These are phyloP conservation scores for Acanthochromis polyacanthus DNA, from an alignment of 2,113 vertebrate genomes.

Conservation along the genomic window DNA sequence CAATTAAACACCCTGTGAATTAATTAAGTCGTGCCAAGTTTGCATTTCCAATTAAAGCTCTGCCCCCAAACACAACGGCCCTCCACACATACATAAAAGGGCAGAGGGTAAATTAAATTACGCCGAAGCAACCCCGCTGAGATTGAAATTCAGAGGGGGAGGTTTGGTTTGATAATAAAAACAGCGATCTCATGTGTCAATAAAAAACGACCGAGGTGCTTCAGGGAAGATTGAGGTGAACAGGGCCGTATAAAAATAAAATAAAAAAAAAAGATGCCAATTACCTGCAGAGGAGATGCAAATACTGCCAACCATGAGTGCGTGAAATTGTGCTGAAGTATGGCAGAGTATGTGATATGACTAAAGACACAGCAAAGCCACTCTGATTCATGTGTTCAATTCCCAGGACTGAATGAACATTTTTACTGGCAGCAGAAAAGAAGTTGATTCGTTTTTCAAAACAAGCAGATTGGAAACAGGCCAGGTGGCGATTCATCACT, in stretches of 20 bases:
- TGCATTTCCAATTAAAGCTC: constrained; percentile 71
- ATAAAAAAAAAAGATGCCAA: constrained; percentile 30
- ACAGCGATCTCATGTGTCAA: constrained; percentile 31
- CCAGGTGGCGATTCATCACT: background rate
- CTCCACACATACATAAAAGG: constrained; percentile 40
- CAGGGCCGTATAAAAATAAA: background rate
- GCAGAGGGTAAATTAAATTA: constrained; percentile 64
- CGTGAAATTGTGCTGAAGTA: constrained; percentile 29
- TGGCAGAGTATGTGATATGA: background rate
- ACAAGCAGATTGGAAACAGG: constrained; percentile 1
- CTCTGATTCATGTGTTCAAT: constrained; percentile 23
- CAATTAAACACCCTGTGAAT: constrained; percentile 67
- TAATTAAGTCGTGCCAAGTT: constrained; percentile 66
- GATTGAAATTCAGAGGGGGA: constrained; percentile 51
- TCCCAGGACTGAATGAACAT: background rate
- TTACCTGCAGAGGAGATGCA: constrained; percentile 48
- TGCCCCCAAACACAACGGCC: constrained; percentile 30
- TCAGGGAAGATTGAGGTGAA: constrained; percentile 41
- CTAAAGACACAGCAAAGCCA: constrained; percentile 6
- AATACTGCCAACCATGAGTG: background rate
- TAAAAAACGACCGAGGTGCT: constrained; percentile 40
- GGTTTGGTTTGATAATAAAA: constrained; percentile 66
- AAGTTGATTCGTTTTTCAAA: background rate
- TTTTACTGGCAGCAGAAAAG: background rate
- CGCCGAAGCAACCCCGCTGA: constrained; percentile 6